Base-by-base conservation (phyloP, 2,888 invertebrate genomes). In the Melolontha melolontha region DNA sequence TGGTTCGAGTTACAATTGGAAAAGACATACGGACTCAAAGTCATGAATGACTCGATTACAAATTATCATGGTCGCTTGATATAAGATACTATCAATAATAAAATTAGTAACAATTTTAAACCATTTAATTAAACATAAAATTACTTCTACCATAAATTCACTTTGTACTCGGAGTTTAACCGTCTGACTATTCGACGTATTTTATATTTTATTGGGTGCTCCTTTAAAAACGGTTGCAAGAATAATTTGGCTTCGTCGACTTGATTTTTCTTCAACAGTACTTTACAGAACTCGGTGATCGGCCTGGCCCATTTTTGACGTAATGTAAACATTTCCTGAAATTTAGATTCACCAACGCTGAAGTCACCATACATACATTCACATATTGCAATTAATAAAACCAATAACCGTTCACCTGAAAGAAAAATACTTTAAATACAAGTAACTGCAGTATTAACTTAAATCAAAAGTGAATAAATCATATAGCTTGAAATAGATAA, bases 211-310 rank as follows among this genome's bases (percentile, higher is more conserved):
- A 59, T 2, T 14, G 47, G 44, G n/a, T 47, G 27, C 1, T 59
- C 29, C 7, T 27, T 34, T 16, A 59, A n/a, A 8, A 34, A 12
- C 10, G 44, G 34, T 14, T 10, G 16, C 34, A 59, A 14, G 5
- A 47, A 2, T 27, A 1, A 7, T 11, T 16, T 59, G 6, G 59
- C 59, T 14, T 59, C 16, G 5, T 34, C 16, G 6, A 27, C 29
- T 29, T 59, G 34, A 8, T 44, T 27, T 29, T 59, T 59, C 2
- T 34, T 11, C 14, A 59, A 8, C 14, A 39, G 12, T 11, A 27
- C 34, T 14, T 10, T 59, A n/a, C 59, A 59, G 12, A 59, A 34
- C 16, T 59, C 59, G 12, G 44, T 59, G 5, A 59, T 47, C 0
- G 59, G 59, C 2, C 34, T 16, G 2, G 44, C 44, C 59, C 59